These are phyloP conservation scores for Synanthedon tipuliformis DNA, from an alignment of 2,888 invertebrate species.

Conservation along the genomic window DNA sequence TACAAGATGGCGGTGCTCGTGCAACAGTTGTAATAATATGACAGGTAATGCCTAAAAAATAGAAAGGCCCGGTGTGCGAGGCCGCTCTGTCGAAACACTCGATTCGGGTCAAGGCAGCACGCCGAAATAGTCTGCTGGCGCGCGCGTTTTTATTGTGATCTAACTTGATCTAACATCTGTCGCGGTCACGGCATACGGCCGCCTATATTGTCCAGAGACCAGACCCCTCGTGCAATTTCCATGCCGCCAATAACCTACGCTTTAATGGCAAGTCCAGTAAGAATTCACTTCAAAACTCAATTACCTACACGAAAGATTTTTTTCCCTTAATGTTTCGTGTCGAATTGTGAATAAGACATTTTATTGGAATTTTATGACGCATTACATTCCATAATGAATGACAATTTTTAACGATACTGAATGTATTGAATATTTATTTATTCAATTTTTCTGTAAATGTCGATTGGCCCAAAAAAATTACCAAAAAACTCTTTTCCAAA, in stretches of 20 bases:
- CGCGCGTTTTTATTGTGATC: conserved; percentile 67
- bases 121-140: conserved; percentile 68
- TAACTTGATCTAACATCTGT: conserved; percentile 69
- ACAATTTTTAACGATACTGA: too few relatives aligned
- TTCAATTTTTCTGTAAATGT: too few relatives aligned
- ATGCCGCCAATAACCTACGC: conserved; percentile 8
- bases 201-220: conserved; percentile 8
- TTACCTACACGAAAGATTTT: too few relatives aligned
- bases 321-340: too few relatives aligned
- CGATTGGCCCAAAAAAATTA: too few relatives aligned
- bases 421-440: too few relatives aligned
- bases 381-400: too few relatives aligned
- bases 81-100: conserved; percentile 67
- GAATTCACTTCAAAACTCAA: too few relatives aligned
- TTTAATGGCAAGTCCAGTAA: background rate
- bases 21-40: conserved; percentile 66
- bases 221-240: conserved; percentile 15
- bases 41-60: conserved; percentile 71
- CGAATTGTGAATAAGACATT: too few relatives aligned
- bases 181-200: conserved; percentile 26
- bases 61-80: conserved; percentile 69
- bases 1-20: conserved; percentile 55
- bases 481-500: too few relatives aligned
- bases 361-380: too few relatives aligned
- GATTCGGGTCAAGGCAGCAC: conserved; percentile 67